Base-by-base conservation (phyloP, 2,797 vertebrate genomes). In the Hippocampus kuda region DNA sequence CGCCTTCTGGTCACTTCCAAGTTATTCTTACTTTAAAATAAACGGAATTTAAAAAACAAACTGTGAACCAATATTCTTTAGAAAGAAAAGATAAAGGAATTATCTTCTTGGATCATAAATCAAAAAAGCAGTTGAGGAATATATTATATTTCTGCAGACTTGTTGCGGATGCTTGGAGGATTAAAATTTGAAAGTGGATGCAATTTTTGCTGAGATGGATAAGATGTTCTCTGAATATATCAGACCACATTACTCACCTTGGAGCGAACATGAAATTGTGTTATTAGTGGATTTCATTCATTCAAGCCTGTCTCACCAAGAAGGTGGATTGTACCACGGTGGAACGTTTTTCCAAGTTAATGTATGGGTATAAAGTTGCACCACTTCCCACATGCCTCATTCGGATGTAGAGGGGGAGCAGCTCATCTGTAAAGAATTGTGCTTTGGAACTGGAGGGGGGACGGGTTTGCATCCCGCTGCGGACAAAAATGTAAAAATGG, bases 21-120 rank as follows among this genome's bases (percentile, higher is more conserved):
- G 34, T 49, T 66, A 34, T 53, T 30, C 26, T 66, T 34, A 66
- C 20, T 38, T 53, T 9, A 10, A 18, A 65, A 48, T 13, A 15
- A 30, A 27, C 24, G 12, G 15, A 9, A 73, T 65, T 24, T 80
- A 42, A 86, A 84, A 85, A 81, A 42, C 84, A 84, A 86, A 38
- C 34, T 63, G 83, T 78, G 53, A 61, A 34, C 34, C 51, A 51
- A 68, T 51, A 72, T 66, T 77, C 70, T 53, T 46, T 70, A 67
- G 68, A 46, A 56, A 68, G 68, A 44, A 53, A 56, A 44, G 77
- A 79, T 73, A 76, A 79, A 75, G 59, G 44, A 77, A 53, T 71
- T 62, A 48, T 77, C 69, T 64, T 56, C 78, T 68, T 68, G n/a
- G n/a, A 72, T 79, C 70, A 82, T 81, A 64, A 38, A 82, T 77